Base-by-base conservation (phyloP, 2,888 invertebrate genomes). In the Mantis religiosa region DNA sequence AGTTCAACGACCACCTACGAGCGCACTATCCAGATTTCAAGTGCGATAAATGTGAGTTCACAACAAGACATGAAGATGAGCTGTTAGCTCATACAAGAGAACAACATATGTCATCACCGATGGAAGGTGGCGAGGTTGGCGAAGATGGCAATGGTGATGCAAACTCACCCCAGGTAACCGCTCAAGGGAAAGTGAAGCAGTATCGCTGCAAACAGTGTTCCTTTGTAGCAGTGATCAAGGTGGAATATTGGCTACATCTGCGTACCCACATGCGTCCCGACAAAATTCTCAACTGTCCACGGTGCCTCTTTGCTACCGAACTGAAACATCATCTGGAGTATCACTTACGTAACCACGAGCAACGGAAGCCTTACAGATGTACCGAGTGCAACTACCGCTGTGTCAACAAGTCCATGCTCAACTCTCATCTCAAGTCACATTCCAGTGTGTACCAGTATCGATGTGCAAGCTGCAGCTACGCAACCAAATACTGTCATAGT, bases 381-480 rank as follows among this genome's bases (percentile, higher is more conserved):
- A 95, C 95, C 90, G 96, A 98, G 92, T 99, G 99, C 93, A 95
- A 95, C 28, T 98, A 98, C 92, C 95, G 96, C 0, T 99, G 99
- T 92, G 98, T 99, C n/a, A 99, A 98, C 94, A 98, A 99, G 93
- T 99, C 99, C 0, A 99, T 99, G 99, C 94, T 99, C 89, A 99
- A 98, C 93, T 99, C 98, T 0, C 99, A 99, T 93, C 95, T 98
- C 92, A 99, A 99, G 92, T 98, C 98, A 0, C 99, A 99, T 93
- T 97, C 97, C 0, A 97, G 96, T 91, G 94, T 98, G 0, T 98
- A 98, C 92, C 98, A 98, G 92, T 99, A 98, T 93, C 95, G 98
- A 82, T 99, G 99, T 93, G 94, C 96, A 0, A 97, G 98, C 92
- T 99, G 99, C 93, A 96, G 96, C 89, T 99, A 99, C 92, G 98